Evolutionary conservation across 2,888 invertebrate genomes (phyloP).

Genomic region (Orthonevra nobilis): DNA sequence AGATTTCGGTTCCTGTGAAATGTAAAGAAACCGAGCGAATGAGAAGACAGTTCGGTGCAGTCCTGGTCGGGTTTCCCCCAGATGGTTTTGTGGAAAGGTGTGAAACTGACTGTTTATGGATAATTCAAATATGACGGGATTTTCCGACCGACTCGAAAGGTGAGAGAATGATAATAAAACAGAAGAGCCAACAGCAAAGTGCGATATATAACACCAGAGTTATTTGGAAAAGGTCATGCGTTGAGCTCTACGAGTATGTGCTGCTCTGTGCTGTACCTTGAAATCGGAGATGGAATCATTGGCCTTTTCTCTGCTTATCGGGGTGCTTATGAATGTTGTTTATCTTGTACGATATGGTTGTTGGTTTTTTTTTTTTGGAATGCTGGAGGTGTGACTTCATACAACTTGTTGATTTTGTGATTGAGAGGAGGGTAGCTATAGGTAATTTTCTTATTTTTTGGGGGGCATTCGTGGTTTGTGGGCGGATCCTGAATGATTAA

Average conservation of each 20-base stretch:
- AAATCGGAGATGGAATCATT: constrained; percentile 38
- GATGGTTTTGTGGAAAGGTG: constrained; percentile 71
- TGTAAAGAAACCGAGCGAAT: no score
- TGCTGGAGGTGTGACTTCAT: constrained; percentile 58
- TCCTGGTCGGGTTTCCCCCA: constrained; percentile 65
- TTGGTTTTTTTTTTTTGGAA: constrained; percentile 9
- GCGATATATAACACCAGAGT: constrained; percentile 54
- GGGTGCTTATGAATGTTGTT: constrained; percentile 52
- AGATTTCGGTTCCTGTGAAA: constrained; percentile 66
- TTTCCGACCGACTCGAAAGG: constrained; percentile 64
- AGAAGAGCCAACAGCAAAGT: constrained; percentile 53
- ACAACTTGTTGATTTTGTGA: constrained; percentile 54
- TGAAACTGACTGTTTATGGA: constrained; percentile 71
- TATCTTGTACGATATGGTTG: constrained; percentile 43
- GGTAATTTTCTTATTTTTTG: constrained; percentile 7
- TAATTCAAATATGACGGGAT: constrained; percentile 70
- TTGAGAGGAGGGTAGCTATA: constrained; percentile 26
- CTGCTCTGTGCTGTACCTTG: no score
- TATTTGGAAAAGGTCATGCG: constrained; percentile 64
- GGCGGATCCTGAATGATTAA: constrained; percentile 35
- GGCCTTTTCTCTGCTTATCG: no score
- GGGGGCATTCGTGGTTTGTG: constrained; percentile 22
- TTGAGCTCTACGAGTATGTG: constrained; percentile 13
- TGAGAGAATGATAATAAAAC: constrained; percentile 62
- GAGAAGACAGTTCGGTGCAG: constrained; percentile 62